A percentile compares a stretch with the other conserved stretches of the same genome.
Conservation (phyloP, 2,797 vertebrate genomes). For the Acridotheres tristis region DNA sequence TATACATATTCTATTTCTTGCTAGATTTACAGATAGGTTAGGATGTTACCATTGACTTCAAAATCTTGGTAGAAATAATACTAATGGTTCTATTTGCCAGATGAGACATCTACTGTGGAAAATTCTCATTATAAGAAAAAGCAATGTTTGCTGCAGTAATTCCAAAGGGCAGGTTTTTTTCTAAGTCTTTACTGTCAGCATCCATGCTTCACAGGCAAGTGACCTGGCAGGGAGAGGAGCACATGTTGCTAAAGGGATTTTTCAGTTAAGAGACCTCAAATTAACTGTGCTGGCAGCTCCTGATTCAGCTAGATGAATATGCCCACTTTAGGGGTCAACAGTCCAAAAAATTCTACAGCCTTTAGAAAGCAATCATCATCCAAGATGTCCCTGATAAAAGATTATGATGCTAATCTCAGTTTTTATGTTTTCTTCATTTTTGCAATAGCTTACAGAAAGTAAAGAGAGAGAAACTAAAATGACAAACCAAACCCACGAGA, state of each 20-base stretch:
- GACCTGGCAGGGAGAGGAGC: neutral
- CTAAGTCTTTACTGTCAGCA: neutral
- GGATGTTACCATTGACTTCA: neutral
- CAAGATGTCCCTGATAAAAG: neutral
- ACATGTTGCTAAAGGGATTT: slow-evolving; percentile 28
- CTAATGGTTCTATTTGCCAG: neutral
- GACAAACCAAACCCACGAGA: neutral
- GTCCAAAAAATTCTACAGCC: neutral
- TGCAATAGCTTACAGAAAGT: neutral
- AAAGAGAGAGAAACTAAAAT: neutral
- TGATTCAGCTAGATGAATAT: neutral
- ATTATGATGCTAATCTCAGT: neutral
- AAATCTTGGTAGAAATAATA: neutral
- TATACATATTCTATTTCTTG: neutral
- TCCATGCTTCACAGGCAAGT: neutral
- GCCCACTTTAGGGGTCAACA: neutral
- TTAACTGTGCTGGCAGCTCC: neutral
- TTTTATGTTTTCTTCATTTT: neutral
- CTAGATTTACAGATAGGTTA: neutral
- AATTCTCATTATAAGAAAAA: neutral
- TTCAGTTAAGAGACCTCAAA: neutral
- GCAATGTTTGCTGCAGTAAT: neutral
- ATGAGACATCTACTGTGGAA: neutral
- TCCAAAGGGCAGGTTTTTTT: neutral
- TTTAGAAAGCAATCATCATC: neutral